These are phyloP conservation scores for Limnephilus rhombicus DNA, from an alignment of 2,888 invertebrate genomes.

Conservation along the genomic window DNA sequence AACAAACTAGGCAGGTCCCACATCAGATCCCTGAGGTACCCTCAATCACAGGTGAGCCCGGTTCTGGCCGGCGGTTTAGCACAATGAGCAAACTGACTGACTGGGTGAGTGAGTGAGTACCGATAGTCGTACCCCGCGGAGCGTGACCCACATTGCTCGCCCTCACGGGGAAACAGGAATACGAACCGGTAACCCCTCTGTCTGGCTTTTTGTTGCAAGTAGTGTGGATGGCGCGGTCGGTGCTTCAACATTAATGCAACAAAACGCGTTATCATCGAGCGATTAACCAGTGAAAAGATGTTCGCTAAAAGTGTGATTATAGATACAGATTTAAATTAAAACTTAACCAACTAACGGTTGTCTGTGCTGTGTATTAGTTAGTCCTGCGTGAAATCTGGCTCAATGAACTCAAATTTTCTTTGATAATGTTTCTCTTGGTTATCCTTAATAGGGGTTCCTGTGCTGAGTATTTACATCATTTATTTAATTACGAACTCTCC, in stretches of 20 bases:
- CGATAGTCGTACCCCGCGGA: conserved; percentile 23
- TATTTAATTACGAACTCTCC: no score
- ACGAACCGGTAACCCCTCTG: conserved; percentile 32
- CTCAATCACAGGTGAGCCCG: background rate
- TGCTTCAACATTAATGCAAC: background rate
- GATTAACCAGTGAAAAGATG: background rate
- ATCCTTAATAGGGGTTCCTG: no score
- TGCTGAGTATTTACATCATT: no score
- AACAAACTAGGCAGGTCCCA: background rate
- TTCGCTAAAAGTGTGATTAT: no score
- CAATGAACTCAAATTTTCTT: no score
- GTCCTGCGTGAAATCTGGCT: no score
- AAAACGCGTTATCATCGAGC: background rate
- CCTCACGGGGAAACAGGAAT: conserved; percentile 6
- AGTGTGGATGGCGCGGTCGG: background rate
- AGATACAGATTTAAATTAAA: no score
- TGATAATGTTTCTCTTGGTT: no score
- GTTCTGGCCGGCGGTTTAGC: background rate
- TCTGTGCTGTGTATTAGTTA: no score
- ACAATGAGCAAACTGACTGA: background rate
- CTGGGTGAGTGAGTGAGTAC: background rate
- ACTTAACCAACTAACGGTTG: no score
- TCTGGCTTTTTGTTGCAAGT: background rate
- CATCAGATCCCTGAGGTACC: background rate
- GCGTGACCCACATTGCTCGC: conserved; percentile 39